Conservation (phyloP, 2,797 vertebrate genomes). For the Halcyon smyrnensis region DNA sequence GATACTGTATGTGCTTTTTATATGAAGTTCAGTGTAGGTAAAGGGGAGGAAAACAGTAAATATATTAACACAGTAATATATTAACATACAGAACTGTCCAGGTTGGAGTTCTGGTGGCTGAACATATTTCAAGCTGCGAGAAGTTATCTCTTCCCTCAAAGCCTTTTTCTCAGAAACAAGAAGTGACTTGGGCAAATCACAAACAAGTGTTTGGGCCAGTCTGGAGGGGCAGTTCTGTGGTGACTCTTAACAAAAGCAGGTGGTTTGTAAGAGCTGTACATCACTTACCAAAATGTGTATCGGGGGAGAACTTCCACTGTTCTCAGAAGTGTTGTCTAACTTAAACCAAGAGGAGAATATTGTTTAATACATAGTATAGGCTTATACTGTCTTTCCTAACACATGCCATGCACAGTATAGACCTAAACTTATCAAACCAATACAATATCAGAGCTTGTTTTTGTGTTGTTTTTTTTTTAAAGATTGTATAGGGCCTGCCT, state of each 20-base stretch:
- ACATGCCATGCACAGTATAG: not conserved
- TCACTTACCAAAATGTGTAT: not conserved
- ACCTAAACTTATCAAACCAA: not conserved
- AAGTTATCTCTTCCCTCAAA: not conserved
- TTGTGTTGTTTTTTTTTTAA: too few species aligned
- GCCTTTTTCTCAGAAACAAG: not conserved
- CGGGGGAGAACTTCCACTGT: rapidly evolving
- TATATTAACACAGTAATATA: not conserved
- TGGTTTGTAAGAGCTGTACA: not conserved
- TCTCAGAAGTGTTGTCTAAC: not conserved
- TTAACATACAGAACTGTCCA: not conserved
- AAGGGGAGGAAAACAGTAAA: not conserved
- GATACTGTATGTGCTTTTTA: not conserved
- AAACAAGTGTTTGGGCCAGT: not conserved
- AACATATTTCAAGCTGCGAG: not conserved
- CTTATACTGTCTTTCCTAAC: not conserved
- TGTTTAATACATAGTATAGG: not conserved
- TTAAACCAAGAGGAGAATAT: not conserved
- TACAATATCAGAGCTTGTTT: not conserved
- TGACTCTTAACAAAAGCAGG: not conserved
- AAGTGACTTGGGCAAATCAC: not conserved
- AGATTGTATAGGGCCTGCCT: not conserved
- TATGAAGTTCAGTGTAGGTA: not conserved
- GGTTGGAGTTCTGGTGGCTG: not conserved
- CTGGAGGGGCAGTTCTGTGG: not conserved